Base-by-base conservation (phyloP, 2,797 vertebrate genomes). In the Falco cherrug region DNA sequence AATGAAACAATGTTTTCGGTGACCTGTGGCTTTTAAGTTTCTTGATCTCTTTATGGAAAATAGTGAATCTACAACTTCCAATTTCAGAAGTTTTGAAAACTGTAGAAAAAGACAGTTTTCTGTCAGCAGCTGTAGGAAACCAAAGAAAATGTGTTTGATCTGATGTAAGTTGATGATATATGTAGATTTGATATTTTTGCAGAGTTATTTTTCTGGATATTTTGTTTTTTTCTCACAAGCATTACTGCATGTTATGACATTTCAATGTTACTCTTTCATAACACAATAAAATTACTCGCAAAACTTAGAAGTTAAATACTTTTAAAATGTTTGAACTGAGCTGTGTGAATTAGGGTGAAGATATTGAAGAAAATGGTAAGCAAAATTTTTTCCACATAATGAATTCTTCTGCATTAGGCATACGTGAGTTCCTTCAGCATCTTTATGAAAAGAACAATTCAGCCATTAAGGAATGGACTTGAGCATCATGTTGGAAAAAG, bases 391-490 rank as follows among this genome's bases (percentile, higher is more conserved):
- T 81, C 60, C 56, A 35, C 11, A 2, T 85, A n/a, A 63, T 65
- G 56, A 79, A 26, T 82, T 90, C n/a, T 83, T 91, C 33, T 63
- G 28, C 37, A 43, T 60, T 78, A 73, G 67, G 33, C n/a, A 35
- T 71, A 65, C 43, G 16, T 20, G 26, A 81, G 20, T 78, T 90
- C 35, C 24, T 88, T 83, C 39, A 68, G 76, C 43, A 37, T 92
- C 54, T 79, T 76, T 86, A 68, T 87, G 70, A 95, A 84, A 92
- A 75, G 61, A 94, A 61, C 67, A 71, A 33, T 71, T 93, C 77
- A 68, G 31, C 73, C 77, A 39, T 86, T 83, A 80, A 88, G 54
- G 82, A 47, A 64, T 67, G 20, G 48, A 77, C 41, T 61, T 43
- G 59, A 87, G 59, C 74, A 53, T 63, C 26, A 9, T 56, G 35